Evolutionary conservation across 2,797 vertebrate species (phyloP).

Genomic region (Phataginus tricuspis): DNA sequence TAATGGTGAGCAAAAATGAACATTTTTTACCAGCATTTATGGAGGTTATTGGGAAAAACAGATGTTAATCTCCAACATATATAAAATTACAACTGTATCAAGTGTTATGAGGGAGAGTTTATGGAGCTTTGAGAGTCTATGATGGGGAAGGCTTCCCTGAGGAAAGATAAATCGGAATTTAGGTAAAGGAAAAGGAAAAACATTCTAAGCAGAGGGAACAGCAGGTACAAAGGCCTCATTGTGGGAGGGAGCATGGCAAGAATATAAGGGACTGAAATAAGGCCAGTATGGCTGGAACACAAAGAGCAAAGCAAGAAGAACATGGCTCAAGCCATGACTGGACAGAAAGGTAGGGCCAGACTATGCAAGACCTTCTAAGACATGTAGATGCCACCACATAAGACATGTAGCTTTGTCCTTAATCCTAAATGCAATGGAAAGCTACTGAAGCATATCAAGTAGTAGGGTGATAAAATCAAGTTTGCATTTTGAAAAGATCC

Average conservation of each 20-base stretch:
- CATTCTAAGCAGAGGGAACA: slow-evolving; percentile 56
- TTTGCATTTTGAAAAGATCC: slow-evolving; percentile 63
- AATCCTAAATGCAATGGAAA: slow-evolving; percentile 59
- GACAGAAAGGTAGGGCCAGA: slow-evolving; percentile 51
- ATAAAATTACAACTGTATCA: slow-evolving; percentile 57
- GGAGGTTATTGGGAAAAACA: slow-evolving; percentile 51
- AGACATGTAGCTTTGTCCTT: slow-evolving; percentile 40
- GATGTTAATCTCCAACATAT: slow-evolving; percentile 46
- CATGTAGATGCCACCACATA: slow-evolving; percentile 24
- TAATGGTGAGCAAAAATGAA: slow-evolving; percentile 53
- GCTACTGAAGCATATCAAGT: slow-evolving; percentile 47
- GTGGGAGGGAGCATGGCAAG: slow-evolving; percentile 58
- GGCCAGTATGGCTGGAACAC: slow-evolving; percentile 52
- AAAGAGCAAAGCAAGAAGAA: slow-evolving; percentile 68
- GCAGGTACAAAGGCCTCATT: slow-evolving; percentile 47
- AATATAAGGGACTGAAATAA: slow-evolving; percentile 59
- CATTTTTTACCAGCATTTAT: slow-evolving; percentile 53
- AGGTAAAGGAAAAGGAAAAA: slow-evolving; percentile 65
- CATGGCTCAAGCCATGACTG: slow-evolving; percentile 45
- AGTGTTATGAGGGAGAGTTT: slow-evolving; percentile 59
- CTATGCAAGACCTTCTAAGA: slow-evolving; percentile 63
- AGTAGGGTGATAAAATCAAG: slow-evolving; percentile 52
- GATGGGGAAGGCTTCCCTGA: slow-evolving; percentile 64
- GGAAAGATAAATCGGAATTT: slow-evolving; percentile 58
- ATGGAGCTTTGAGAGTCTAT: slow-evolving; percentile 47